A percentile compares a stretch with the other conserved stretches of the same genome.
These are phyloP conservation scores for Gymnorhina tibicen DNA, from an alignment of 2,113 vertebrate species.

Conservation along the genomic window DNA sequence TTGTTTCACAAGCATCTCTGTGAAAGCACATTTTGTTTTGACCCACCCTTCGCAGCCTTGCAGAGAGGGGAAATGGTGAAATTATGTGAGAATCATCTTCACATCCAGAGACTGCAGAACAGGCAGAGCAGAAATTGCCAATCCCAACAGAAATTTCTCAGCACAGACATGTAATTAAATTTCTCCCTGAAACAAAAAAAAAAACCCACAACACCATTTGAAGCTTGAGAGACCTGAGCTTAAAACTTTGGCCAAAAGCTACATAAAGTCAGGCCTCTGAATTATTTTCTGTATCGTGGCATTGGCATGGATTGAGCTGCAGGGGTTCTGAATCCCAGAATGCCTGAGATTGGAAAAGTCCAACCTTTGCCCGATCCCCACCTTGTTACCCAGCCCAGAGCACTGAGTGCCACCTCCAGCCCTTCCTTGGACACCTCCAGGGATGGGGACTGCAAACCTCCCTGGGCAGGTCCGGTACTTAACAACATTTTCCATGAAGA, in stretches of 20 bases:
- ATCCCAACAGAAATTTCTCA: slow-evolving; percentile 6
- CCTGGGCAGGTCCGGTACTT: neutral
- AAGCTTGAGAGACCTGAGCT: neutral
- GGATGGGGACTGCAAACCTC: neutral
- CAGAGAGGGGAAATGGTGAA: neutral
- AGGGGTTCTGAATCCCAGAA: neutral
- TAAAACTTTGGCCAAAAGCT: neutral
- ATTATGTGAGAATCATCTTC: slow-evolving; percentile 23
- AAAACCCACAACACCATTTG: neutral
- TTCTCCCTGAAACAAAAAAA: neutral
- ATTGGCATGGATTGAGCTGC: neutral
- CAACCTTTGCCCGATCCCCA: fast-evolving
- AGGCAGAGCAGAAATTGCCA: neutral
- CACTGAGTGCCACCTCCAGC: neutral
- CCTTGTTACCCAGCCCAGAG: neutral
- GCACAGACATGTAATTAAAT: neutral
- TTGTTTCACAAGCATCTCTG: neutral
- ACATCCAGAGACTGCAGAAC: neutral
- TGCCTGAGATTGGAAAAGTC: fast-evolving
- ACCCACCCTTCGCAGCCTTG: neutral
- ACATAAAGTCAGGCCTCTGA: neutral
- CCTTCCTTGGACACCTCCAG: neutral
- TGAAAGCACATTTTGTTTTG: slow-evolving; percentile 19
- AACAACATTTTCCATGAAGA: neutral
- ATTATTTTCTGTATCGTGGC: neutral